These are phyloP conservation scores for Seladonia tumulorum DNA, from an alignment of 2,888 invertebrate species.

Conservation along the genomic window DNA sequence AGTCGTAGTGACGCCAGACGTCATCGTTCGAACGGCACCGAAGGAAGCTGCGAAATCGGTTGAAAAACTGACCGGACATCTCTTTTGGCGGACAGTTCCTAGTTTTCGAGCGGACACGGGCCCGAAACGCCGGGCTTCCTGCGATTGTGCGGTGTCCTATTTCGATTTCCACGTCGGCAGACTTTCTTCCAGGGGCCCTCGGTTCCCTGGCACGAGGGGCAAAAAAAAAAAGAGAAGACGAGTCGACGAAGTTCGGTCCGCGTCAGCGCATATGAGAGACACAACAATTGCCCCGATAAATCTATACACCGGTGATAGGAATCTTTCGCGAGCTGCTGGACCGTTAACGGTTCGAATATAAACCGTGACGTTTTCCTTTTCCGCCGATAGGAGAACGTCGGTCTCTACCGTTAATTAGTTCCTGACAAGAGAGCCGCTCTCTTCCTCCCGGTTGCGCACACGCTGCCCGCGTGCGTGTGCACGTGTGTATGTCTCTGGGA, in stretches of 20 bases:
- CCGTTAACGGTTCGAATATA: slow-evolving; percentile 55
- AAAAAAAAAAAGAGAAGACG: neutral
- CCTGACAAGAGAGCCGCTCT: slow-evolving; percentile 68
- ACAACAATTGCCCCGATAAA: slow-evolving; percentile 61
- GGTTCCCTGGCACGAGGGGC: neutral
- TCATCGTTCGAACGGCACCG: neutral
- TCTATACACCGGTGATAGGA: slow-evolving; percentile 56
- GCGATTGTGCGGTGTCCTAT: neutral
- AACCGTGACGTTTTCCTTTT: slow-evolving; percentile 71
- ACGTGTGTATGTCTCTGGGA: slow-evolving; percentile 42
- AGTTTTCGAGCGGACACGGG: neutral
- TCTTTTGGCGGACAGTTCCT: neutral
- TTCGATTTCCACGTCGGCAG: neutral
- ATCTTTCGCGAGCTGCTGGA: slow-evolving; percentile 54
- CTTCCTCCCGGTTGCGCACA: neutral
- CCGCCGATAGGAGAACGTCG: slow-evolving; percentile 60
- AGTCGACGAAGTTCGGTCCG: slow-evolving; percentile 19
- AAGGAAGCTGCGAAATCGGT: neutral
- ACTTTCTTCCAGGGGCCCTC: neutral
- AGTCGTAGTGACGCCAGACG: neutral
- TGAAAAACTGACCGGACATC: neutral
- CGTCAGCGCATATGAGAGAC: slow-evolving; percentile 39
- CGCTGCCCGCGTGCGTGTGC: neutral
- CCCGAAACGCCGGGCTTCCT: neutral
- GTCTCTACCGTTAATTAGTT: slow-evolving; percentile 73